phyloP scores from a whole-genome alignment of 2,888 invertebrate species.

The Lepidochrysops patricia region DNA sequence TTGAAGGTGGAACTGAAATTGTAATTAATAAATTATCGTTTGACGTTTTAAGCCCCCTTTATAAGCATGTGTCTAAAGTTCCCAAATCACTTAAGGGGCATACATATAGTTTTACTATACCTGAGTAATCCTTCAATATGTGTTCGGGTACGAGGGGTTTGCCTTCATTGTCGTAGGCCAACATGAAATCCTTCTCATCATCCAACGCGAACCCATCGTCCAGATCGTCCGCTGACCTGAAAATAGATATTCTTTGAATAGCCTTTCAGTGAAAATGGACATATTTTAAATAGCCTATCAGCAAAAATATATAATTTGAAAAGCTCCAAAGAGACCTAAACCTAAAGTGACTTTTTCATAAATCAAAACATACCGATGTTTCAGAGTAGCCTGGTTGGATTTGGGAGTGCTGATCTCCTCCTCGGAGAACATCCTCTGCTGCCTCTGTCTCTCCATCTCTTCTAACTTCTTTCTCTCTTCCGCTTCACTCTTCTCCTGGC shows the following conservation, averaged over 20 bases:
- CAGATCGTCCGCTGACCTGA: constrained; percentile 87
- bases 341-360: no score
- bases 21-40: neutral
- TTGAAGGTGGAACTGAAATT: constrained; percentile 54
- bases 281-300: no score
- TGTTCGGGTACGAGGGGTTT: constrained; percentile 58
- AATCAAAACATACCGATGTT: constrained; percentile 76
- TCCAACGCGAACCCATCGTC: constrained; percentile 85
- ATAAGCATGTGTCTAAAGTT: no score
- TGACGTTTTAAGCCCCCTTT: no score
- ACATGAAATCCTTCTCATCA: constrained; percentile 62
- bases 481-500: constrained; percentile 85
- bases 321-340: no score
- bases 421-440: constrained; percentile 84
- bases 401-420: constrained; percentile 38
- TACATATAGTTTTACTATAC: no score
- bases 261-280: no score
- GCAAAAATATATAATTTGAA: no score
- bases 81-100: no score
- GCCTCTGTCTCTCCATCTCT: constrained; percentile 83
- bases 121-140: constrained; percentile 52
- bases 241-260: neutral
- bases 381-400: constrained; percentile 34
- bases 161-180: constrained; percentile 69
- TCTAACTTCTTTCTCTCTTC: constrained; percentile 86